These are phyloP conservation scores for Ceramica pisi DNA, from an alignment of 2,888 invertebrate species.

Conservation along the genomic window DNA sequence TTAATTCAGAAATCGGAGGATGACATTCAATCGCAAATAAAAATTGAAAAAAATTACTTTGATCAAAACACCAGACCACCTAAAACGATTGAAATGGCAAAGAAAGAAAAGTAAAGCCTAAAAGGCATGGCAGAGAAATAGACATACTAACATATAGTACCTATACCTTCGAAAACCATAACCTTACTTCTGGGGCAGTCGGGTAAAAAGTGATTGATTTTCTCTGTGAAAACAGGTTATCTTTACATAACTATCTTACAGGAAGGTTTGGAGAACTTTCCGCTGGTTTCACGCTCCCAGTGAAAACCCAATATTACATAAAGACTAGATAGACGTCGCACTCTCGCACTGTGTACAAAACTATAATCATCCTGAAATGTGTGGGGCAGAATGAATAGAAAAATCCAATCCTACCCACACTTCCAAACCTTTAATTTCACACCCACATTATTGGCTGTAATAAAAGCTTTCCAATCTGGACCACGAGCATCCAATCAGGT, in stretches of 20 bases:
- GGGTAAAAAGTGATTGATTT: background rate
- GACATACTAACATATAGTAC: too few species aligned
- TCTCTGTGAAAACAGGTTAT: background rate
- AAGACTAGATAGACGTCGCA: background rate
- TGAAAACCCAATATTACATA: background rate
- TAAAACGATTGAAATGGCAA: too few species aligned
- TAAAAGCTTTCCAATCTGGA: slow-evolving; percentile 43
- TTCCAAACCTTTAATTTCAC: slow-evolving; percentile 19
- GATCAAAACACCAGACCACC: too few species aligned
- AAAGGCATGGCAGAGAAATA: too few species aligned
- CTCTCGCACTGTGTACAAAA: too few species aligned
- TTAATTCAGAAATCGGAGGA: too few species aligned
- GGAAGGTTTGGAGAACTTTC: background rate
- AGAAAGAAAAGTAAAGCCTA: too few species aligned
- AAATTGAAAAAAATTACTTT: too few species aligned
- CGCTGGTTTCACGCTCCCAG: background rate
- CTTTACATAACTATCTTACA: background rate
- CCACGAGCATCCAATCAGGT: slow-evolving; percentile 42
- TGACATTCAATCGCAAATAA: too few species aligned
- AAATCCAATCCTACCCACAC: background rate
- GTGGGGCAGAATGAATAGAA: slow-evolving; percentile 5
- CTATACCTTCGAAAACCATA: too few species aligned
- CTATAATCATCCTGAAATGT: slow-evolving; percentile 9
- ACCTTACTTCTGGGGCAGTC: too few species aligned
- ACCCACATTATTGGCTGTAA: slow-evolving; percentile 24